A percentile compares a stretch with the other conserved stretches of the same genome.
Evolutionary conservation across 2,113 vertebrate genomes (phyloP).

Genomic region (Ploceus nigricollis): DNA sequence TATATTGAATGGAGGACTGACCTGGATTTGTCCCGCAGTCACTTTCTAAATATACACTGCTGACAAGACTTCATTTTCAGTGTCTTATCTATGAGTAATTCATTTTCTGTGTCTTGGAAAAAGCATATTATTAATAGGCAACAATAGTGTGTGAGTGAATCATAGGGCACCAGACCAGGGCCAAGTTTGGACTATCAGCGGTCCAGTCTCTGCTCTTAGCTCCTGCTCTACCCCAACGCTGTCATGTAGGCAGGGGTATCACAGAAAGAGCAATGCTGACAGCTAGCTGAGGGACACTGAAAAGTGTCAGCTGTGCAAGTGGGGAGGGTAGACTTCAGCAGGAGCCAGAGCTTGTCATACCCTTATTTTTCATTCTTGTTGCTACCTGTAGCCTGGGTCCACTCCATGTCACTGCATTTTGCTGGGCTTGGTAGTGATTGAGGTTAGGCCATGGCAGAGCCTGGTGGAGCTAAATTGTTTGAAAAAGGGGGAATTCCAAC

Average conservation of each 20-base stretch:
- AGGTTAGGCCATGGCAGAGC: background rate
- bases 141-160: slow-evolving; percentile 31
- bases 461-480: background rate
- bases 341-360: background rate
- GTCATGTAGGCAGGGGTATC: background rate
- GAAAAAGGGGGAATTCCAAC: background rate
- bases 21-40: slow-evolving; percentile 8
- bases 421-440: background rate
- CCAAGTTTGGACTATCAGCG: slow-evolving; percentile 13
- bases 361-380: background rate
- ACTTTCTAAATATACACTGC: slow-evolving; percentile 38
- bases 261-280: background rate
- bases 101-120: slow-evolving; percentile 52
- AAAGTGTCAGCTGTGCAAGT: background rate
- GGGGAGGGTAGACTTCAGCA: background rate
- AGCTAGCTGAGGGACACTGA: background rate
- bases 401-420: background rate
- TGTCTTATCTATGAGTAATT: slow-evolving; percentile 53
- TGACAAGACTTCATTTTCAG: slow-evolving; percentile 47
- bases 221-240: background rate
- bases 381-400: background rate
- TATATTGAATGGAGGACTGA: background rate
- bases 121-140: slow-evolving; percentile 50
- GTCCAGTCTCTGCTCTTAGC: background rate
- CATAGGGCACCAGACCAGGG: slow-evolving; percentile 37